Evolutionary conservation across 2,888 invertebrate genomes (phyloP).

Genomic region (Sialis fuliginosa): DNA sequence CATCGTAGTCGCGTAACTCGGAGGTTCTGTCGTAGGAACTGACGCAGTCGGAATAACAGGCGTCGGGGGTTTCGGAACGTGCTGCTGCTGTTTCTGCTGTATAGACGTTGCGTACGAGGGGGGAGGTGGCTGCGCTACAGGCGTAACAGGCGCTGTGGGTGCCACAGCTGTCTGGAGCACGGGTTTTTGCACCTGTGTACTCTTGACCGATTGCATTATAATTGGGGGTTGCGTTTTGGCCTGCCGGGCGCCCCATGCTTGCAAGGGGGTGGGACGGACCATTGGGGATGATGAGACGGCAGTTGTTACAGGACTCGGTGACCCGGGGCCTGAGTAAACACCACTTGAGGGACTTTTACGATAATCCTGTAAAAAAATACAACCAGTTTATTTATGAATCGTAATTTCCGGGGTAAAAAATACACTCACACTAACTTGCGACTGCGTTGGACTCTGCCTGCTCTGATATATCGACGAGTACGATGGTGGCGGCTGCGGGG

Average conservation of each 20-base stretch:
- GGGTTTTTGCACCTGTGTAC: slow-evolving; percentile 90
- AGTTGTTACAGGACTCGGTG: slow-evolving; percentile 66
- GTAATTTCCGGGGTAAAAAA: too few relatives aligned
- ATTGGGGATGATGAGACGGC: slow-evolving; percentile 41
- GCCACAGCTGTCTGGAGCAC: slow-evolving; percentile 88
- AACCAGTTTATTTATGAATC: too few relatives aligned
- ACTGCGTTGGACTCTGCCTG: slow-evolving; percentile 71
- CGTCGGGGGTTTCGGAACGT: slow-evolving; percentile 34
- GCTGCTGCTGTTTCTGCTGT: slow-evolving; percentile 50
- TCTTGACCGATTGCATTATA: slow-evolving; percentile 93
- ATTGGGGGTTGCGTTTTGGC: slow-evolving; percentile 83
- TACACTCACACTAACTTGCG: slow-evolving; percentile 20
- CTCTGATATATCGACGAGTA: slow-evolving; percentile 76
- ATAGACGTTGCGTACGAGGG: slow-evolving; percentile 70
- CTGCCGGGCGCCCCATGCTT: slow-evolving; percentile 73
- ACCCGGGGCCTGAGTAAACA: slow-evolving; percentile 68
- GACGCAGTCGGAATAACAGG: slow-evolving; percentile 21
- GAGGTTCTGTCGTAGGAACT: slow-evolving; percentile 72
- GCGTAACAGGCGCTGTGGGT: slow-evolving; percentile 59
- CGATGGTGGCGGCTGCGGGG: slow-evolving; percentile 46
- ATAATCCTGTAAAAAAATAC: slow-evolving; percentile 31
- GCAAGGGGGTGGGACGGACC: slow-evolving; percentile 60
- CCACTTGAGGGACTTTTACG: slow-evolving; percentile 76
- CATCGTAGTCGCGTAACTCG: slow-evolving; percentile 84
- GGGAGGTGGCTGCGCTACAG: slow-evolving; percentile 44